Base-by-base conservation (phyloP, 2,888 invertebrate genomes). In the Hirudinaria manillensis region DNA sequence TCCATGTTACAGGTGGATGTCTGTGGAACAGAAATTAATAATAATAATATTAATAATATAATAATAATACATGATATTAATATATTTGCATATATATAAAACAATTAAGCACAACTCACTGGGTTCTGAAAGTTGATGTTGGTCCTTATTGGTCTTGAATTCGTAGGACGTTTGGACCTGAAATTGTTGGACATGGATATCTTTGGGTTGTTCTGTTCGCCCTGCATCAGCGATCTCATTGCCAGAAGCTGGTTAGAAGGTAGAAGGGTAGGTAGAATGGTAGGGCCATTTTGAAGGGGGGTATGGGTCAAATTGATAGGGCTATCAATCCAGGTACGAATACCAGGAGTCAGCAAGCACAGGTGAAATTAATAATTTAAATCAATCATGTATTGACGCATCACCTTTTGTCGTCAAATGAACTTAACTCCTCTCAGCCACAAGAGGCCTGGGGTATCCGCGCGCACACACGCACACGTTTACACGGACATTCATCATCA, bases 131-230 rank as follows among this genome's bases (percentile, higher is more conserved):
- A 82, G 72, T 81, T 80, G 72, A 83, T 82, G 76, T 83, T 83
- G 32, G 82, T 83, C 71, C 83, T 76, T 34, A 83, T 78, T 19
- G 81, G 80, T 24, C 83, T 77, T 70, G 81, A 78, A 74, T 82
- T 79, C 16, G 81, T 76, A 19, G 80, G 80, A 78, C 80, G 80
- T 3, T 80, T 79, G 3, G 81, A 81, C 70, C 83, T 76, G 76
- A 79, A 82, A 76, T 82, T 83, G 77, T 83, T 81, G 56, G 80
- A 80, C 79, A 81, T 80, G n/a, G 80, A 75, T 24, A 80, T 77
- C 65, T 79, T 78, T n/a, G 76, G 76, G 36, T 78, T 79, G 6
- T 77, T 79, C 19, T 77, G 76, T 16, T 79, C 76, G 24, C 79
- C 79, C 67, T 80, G 78, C 74, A 80, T 79, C 27, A 82, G 76